Percentiles rank a stretch among this genome's conserved stretches.
These are phyloP conservation scores for Marisa cornuarietis DNA, from an alignment of 1,140 invertebrate species.

Conservation along the genomic window DNA sequence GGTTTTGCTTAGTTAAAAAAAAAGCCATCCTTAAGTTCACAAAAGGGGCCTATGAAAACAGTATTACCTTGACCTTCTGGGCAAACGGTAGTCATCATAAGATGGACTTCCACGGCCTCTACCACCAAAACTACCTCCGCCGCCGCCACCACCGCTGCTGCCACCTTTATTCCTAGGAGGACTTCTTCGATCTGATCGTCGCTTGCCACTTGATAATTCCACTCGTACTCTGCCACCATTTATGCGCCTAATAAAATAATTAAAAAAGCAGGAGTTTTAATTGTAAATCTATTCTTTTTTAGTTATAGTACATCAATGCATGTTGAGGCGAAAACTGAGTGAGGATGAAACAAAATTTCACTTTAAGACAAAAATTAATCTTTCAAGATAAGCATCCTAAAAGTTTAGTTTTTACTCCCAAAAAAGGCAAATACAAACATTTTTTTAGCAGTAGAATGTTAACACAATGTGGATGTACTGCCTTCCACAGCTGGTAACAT, in stretches of 20 bases:
- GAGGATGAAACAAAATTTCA: background rate
- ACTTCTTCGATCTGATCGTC: constrained; percentile 57
- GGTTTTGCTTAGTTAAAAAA: too few relatives aligned
- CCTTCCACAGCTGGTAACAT: too few relatives aligned
- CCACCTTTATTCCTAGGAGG: constrained; percentile 71
- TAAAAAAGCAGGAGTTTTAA: background rate
- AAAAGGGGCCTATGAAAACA: too few relatives aligned
- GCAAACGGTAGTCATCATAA: constrained; percentile 17
- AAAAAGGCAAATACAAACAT: too few relatives aligned
- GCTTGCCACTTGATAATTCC: constrained; percentile 86
- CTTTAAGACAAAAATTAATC: background rate
- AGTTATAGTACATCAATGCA: background rate
- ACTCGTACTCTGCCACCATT: constrained; percentile 89
- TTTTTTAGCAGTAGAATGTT: too few relatives aligned
- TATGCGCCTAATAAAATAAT: constrained; percentile 64
- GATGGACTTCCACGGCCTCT: constrained; percentile 15
- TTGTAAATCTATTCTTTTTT: background rate
- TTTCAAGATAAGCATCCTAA: too few relatives aligned
- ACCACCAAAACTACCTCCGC: constrained; percentile 35
- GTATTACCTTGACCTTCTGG: constrained; percentile 15
- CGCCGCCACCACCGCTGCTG: constrained; percentile 68
- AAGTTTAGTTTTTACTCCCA: too few relatives aligned
- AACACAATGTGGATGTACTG: too few relatives aligned
- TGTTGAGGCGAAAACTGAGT: background rate
- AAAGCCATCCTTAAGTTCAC: too few relatives aligned